phyloP scores from a whole-genome alignment of 2,797 vertebrate genomes.

The Martes flavigula region DNA sequence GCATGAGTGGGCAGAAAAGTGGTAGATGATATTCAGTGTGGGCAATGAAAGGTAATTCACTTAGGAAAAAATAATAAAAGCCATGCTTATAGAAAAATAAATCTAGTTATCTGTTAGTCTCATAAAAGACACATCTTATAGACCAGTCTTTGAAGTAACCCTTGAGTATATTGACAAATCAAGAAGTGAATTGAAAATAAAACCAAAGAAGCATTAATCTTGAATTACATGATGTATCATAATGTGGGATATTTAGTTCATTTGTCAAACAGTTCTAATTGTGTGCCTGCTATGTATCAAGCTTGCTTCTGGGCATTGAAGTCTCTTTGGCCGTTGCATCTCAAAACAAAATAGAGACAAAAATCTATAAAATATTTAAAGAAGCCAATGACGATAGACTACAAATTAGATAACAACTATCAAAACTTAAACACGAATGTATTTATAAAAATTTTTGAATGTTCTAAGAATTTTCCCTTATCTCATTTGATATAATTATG shows the following conservation, averaged over 20 bases:
- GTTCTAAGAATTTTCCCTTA: neutral
- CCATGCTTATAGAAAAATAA: slow-evolving; percentile 52
- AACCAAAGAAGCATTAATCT: neutral
- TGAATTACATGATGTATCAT: slow-evolving; percentile 34
- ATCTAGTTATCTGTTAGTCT: slow-evolving; percentile 43
- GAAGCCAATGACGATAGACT: neutral
- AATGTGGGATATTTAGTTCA: neutral
- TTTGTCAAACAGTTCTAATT: slow-evolving; percentile 50
- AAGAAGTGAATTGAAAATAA: slow-evolving; percentile 42
- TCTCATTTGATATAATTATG: neutral
- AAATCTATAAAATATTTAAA: slow-evolving; percentile 44
- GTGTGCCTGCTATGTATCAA: neutral
- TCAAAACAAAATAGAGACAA: neutral
- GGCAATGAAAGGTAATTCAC: slow-evolving; percentile 75
- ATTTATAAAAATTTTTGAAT: neutral
- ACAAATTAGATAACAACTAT: neutral
- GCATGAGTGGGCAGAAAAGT: slow-evolving; percentile 75
- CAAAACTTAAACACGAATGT: neutral
- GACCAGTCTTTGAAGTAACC: neutral
- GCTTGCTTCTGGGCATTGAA: neutral
- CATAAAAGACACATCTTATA: slow-evolving; percentile 46
- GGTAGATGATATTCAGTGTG: slow-evolving; percentile 71
- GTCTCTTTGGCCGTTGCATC: neutral
- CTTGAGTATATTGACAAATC: neutral
- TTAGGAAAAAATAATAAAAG: slow-evolving; percentile 69